Evolutionary conservation across 2,113 vertebrate species (phyloP), one percentile per base, ranked within the genome.

Genomic region (Sinocyclocheilus anshuiensis): DNA sequence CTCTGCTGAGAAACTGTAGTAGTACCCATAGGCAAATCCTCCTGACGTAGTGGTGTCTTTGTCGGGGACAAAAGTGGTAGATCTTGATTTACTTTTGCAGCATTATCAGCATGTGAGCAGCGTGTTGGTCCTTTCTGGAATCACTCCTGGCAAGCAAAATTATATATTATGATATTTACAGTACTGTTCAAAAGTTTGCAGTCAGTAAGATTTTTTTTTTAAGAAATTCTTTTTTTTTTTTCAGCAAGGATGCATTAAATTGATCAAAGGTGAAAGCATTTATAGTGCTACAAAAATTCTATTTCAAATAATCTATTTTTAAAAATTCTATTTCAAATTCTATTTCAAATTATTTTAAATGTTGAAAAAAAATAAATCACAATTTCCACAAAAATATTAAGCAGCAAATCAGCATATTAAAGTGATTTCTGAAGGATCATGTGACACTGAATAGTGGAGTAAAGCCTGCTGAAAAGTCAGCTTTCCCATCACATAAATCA

Each of bases 1-100:
- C 63, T 69, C n/a, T 69, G 24, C 80, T 55, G 50, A 83, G 67
- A 74, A 83, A 83, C 81, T 74, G 81, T 59, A 57, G 81, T 39
- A n/a, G 81, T 9, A 42, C 33, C 67, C 81, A 83, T 53, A 18
- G 50, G 67, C 61, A 33, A 82, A 82, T 82, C 63, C 80, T 69
- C 10, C 78, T 81, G 78, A 48, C 4, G 59, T n/a, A 61, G 79
- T 33, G 79, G 13, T 65, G 59, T 63, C 81, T 83, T 83, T 71
- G 48, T 83, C 12, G 3, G 81, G 81, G 29, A 59, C 81, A 69
- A 83, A 83, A 57, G 50, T 74, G 8, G 10, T 16, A 26, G 67
- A 42, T 72, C 81, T 55, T 74, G 67, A 74, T 83, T n/a, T 57
- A 53, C 39, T 74, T 83, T 83, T 0, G 4, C 22, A 22, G 16